Conservation (phyloP, 2,113 vertebrate genomes). For the Xerus inauris region DNA sequence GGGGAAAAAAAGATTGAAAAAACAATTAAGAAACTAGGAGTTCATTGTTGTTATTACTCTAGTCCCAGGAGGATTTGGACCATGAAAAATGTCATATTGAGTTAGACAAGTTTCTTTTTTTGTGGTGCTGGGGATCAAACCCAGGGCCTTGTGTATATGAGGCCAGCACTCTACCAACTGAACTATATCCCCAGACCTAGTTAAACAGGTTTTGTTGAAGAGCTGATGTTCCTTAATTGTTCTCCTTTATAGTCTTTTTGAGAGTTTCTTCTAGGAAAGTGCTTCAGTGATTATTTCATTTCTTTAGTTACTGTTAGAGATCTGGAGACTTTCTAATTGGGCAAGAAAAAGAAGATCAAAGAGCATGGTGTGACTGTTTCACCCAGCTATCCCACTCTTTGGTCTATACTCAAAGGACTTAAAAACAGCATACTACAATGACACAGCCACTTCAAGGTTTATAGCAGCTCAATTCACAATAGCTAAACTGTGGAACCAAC, state of each 20-base stretch:
- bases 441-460: no score
- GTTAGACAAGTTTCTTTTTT: neutral
- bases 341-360: neutral
- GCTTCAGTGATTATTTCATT: neutral
- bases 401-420: no score
- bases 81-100: neutral
- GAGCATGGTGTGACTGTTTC: rapidly evolving
- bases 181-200: no score
- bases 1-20: neutral
- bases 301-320: neutral
- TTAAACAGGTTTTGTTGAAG: neutral
- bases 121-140: no score
- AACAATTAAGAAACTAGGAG: neutral
- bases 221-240: neutral
- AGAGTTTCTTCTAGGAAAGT: neutral
- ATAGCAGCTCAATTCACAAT: no score
- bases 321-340: neutral
- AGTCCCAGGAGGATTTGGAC: neutral
- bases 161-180: no score
- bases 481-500: no score
- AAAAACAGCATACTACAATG: no score
- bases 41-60: neutral
- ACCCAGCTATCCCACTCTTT: no score
- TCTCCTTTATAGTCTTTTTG: neutral
- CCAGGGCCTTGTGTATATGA: no score